Evolutionary conservation across 2,797 vertebrate species (phyloP), one percentile per base, ranked within the genome.

Genomic region (Propithecus deckenii): DNA sequence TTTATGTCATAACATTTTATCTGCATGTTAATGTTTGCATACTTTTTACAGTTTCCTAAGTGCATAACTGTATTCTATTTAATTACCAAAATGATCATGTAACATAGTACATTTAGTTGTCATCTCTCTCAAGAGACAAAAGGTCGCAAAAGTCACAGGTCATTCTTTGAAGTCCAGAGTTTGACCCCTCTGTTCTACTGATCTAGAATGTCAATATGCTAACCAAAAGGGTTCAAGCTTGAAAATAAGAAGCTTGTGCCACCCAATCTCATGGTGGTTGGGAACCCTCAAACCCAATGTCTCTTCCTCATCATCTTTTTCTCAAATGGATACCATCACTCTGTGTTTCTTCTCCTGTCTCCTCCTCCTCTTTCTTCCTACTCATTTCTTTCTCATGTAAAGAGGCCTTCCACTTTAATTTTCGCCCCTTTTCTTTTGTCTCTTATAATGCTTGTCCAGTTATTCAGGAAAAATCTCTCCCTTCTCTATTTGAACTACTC

Each of bases 61-160:
- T 94, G 7, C 17, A 43, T 87, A 81, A 55, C 71, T 91, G 15
- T 30, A 80, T 75, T 85, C 91, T 30, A 71, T 78, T 69, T 86
- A 79, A 63, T 88, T 88, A 76, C 61, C 23, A 17, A 96, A 90
- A 84, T 96, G 13, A 72, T 89, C 48, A 89, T 92, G 32, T 80
- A 90, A 72, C 20, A 32, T 86, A 52, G 38, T 89, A 88, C 17
- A 55, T 20, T 91, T 94, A 81, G 65, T 93, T 15, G 41, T 86
- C 55, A 6, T 85, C 71, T 65, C 85, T 89, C 32, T 41, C 46
- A 35, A 89, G 22, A 95, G 59, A 92, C 23, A 61, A 48, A 92
- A 95, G 61, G 46, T 90, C 71, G 28, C 10, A 23, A 25, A 75
- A 75, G 38, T 72, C 87, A 86, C 28, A 50, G 9, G 12, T 88